Conservation (phyloP, 2,888 invertebrate species). For the Tetragonula carbonaria region DNA sequence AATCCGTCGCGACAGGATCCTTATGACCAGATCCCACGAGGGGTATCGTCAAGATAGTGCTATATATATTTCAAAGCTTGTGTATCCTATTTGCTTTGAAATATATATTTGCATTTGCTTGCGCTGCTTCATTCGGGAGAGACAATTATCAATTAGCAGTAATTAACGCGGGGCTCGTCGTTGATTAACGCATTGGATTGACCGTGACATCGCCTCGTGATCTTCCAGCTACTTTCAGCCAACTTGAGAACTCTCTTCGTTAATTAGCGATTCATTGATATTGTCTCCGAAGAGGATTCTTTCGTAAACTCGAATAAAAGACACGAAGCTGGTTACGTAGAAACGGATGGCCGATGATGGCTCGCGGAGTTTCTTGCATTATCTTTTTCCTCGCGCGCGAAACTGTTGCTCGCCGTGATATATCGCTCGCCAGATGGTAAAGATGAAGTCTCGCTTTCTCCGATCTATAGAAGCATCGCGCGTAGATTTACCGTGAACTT, state of each 20-base stretch:
- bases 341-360: neutral
- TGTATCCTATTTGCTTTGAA: neutral
- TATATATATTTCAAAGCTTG: too few species aligned
- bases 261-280: conserved; percentile 53
- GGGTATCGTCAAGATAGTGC: neutral
- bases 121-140: conserved; percentile 10
- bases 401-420: conserved; percentile 20
- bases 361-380: neutral
- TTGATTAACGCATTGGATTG: conserved; percentile 19
- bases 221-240: conserved; percentile 36
- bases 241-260: conserved; percentile 15
- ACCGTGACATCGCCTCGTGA: conserved; percentile 56
- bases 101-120: conserved; percentile 12
- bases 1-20: conserved; percentile 19
- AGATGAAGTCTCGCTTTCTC: conserved; percentile 62
- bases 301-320: neutral
- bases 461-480: conserved; percentile 18
- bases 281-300: neutral
- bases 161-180: conserved; percentile 63
- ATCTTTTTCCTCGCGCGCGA: neutral
- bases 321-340: neutral
- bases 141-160: conserved; percentile 69
- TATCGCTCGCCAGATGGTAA: conserved; percentile 49
- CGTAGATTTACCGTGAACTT: conserved; percentile 39
- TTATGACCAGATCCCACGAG: conserved; percentile 8